These are phyloP conservation scores for Drosophila multiciliata DNA, from an alignment of 2,888 invertebrate genomes.

Conservation along the genomic window DNA sequence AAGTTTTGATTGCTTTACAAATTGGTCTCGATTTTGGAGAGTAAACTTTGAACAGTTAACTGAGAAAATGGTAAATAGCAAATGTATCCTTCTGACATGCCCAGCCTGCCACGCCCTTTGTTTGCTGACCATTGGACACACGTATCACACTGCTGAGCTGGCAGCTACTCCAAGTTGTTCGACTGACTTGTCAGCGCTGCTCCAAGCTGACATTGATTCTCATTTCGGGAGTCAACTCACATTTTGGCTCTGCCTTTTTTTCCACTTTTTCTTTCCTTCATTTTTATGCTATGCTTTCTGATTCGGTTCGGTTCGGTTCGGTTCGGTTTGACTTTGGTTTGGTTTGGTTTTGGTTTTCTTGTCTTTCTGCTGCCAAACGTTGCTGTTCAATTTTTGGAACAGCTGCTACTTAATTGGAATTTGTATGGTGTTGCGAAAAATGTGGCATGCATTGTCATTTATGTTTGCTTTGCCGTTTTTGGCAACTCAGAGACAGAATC, in stretches of 20 bases:
- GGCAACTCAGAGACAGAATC: conserved; percentile 20
- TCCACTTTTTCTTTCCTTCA: not conserved
- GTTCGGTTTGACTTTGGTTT: conserved; percentile 15
- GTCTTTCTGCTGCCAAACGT: conserved; percentile 29
- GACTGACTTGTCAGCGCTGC: conserved; percentile 48
- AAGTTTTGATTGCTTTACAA: not conserved
- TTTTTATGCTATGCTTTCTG: conserved; percentile 7
- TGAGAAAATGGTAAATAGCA: not conserved
- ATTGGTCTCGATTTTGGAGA: not conserved
- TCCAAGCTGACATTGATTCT: conserved; percentile 71
- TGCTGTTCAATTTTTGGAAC: conserved; percentile 69
- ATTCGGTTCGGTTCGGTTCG: conserved; percentile 21
- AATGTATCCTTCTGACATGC: conserved; percentile 44
- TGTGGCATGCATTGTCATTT: conserved; percentile 70
- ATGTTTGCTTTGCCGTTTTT: conserved; percentile 57
- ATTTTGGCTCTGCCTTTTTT: conserved; percentile 33
- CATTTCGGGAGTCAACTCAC: conserved; percentile 46
- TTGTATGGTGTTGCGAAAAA: conserved; percentile 66
- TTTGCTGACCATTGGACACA: conserved; percentile 43
- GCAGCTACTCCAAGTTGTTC: conserved; percentile 13
- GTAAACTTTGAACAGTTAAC: not conserved
- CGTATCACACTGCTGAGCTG: conserved; percentile 10
- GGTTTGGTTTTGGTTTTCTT: conserved; percentile 22
- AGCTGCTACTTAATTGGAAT: conserved; percentile 79
- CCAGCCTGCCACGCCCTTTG: conserved; percentile 15